Base-by-base conservation (phyloP, 2,113 vertebrate species). In the Myxocyprinus asiaticus region DNA sequence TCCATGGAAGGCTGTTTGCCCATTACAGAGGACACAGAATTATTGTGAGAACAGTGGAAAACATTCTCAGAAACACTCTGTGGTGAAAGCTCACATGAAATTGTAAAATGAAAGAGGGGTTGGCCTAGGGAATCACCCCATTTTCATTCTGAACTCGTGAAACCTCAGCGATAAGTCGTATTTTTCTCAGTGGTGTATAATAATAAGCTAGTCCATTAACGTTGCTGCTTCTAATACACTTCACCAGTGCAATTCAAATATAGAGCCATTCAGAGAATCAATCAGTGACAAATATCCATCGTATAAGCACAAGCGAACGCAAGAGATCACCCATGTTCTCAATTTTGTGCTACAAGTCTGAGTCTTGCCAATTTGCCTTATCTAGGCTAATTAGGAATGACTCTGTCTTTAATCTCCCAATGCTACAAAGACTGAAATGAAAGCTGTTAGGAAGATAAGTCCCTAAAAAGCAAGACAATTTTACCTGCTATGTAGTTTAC, bases 361-460 rank as follows among this genome's bases (percentile, higher is more conserved):
- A 67, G 53, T 74, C 78, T 75, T 62, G 79, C 70, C 73, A 72
- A 53, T 51, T 51, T 61, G 15, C 48, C 53, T 86, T 85, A 86
- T 88, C 86, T 63, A 47, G 73, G 65, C 76, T 84, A 83, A 88
- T 89, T 85, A 89, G 79, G 66, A 69, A 22, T 12, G 11, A 67
- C 80, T 81, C 56, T 50, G 53, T 67, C 43, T 33, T 86, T 87
- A 85, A 88, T 90, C 81, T 80, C 71, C 76, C 58, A 80, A 69
- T 50, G 85, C 82, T 53, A 66, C 61, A 6, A 68, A 80, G 81
- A 11, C 65, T 78, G 45, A 78, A 82, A 79, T 88, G 76, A 82
- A 78, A 82, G 78, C 84, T 82, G 77, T 76, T 84, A 81, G 79
- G 79, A 82, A 84, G 86, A 88, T 86, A 74, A 86, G 83, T 66